phyloP scores from a whole-genome alignment of 2,797 vertebrate species.

The Diceros bicornis region DNA sequence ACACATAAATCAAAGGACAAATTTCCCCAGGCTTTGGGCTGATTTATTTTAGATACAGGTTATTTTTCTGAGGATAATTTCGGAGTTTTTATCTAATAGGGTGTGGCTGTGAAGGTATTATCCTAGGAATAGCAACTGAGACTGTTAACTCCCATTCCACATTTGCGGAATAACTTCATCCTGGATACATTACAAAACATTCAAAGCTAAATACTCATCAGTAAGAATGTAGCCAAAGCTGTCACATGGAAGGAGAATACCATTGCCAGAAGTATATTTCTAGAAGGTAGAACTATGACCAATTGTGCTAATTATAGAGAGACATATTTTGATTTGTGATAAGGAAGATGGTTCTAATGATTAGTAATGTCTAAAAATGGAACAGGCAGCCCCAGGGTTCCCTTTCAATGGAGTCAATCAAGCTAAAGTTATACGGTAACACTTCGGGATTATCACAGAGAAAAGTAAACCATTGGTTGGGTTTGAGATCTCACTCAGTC shows the following conservation, averaged over 20 bases:
- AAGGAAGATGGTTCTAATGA: slow-evolving; percentile 3
- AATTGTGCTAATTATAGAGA: neutral
- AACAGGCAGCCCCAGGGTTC: neutral
- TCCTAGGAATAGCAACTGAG: neutral
- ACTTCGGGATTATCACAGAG: neutral
- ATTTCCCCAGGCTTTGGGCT: neutral
- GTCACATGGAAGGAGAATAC: neutral
- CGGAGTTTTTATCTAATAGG: neutral
- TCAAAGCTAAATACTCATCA: neutral
- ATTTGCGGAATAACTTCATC: neutral
- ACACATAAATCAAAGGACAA: neutral
- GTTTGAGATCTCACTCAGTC: neutral
- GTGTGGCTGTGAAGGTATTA: neutral
- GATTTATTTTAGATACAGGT: neutral
- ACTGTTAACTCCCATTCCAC: neutral
- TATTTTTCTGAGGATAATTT: slow-evolving; percentile 4
- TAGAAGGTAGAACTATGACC: neutral
- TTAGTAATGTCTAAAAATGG: neutral
- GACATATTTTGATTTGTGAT: slow-evolving; percentile 4
- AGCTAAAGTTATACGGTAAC: neutral
- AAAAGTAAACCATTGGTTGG: neutral
- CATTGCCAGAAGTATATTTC: neutral
- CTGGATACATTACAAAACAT: neutral
- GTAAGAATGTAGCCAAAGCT: neutral
- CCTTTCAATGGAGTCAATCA: neutral